Base-by-base conservation (phyloP, 2,888 invertebrate genomes). In the Lasioglossum marginatum region DNA sequence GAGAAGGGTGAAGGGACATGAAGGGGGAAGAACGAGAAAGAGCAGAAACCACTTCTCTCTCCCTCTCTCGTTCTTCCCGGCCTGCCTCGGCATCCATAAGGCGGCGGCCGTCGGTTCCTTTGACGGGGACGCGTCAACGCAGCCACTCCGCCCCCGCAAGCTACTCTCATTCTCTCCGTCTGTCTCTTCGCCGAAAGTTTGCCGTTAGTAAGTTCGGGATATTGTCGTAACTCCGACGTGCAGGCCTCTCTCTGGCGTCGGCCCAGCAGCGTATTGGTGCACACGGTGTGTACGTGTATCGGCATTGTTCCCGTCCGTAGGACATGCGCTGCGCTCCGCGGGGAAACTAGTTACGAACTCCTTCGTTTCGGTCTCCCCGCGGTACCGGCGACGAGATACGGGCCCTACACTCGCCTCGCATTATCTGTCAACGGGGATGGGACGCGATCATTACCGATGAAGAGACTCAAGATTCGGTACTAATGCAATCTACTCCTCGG, bases 331-430 rank as follows among this genome's bases (percentile, higher is more conserved):
- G 82, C 72, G 83, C 82, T 77, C 87, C 82, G 75, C 83, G 86
- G 81, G 83, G 89, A 89, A 92, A 92, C 92, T 92, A 92, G 92
- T 93, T 92, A 87, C 78, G 71, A 90, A 92, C 91, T 93, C 88
- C 90, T 92, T 90, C 87, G 86, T 87, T 90, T 87, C 87, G 85
- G 86, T n/a, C 34, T 76, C 87, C 83, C 83, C 40, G 70, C 70
- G n/a, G 88, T 73, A 75, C 84, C 79, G 68, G 82, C 82, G 77
- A 71, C 71, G 86, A 88, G 88, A 91, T 90, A 88, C 81, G 79
- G 78, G 70, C 70, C 81, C 73, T 43, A 31, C 68, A 45, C 80
- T 63, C 63, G 34, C 63, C 63, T 63, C 63, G 63, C 66, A 45
- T 75, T 79, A 76, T 68, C 81, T 52, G 86, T 79, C 73, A 75